phyloP scores from a whole-genome alignment of 1,140 invertebrate species.

The Sinonovacula constricta region DNA sequence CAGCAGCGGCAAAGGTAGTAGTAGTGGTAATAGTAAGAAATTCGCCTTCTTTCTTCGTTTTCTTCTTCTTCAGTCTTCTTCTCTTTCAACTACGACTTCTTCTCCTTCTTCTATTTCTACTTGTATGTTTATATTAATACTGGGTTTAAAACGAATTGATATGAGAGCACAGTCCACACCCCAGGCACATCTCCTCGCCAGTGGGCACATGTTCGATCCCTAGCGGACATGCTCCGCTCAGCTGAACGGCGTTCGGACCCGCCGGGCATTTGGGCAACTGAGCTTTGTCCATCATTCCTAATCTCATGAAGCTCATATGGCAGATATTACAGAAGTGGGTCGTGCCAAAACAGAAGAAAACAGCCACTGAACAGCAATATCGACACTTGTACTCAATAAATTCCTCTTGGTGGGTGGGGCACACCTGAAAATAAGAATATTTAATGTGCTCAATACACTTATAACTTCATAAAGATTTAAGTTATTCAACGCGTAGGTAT shows the following conservation, averaged over 20 bases:
- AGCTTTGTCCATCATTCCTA: not conserved
- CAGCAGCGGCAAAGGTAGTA: conserved; percentile 1
- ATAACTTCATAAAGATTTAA: not conserved
- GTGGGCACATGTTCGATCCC: conserved; percentile 44
- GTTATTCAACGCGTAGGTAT: not conserved
- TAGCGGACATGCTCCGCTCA: conserved; percentile 42
- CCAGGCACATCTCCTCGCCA: conserved; percentile 43
- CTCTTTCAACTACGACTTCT: too few species aligned
- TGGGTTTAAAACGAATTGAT: too few species aligned
- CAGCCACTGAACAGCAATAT: conserved; percentile 54
- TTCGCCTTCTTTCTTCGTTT: too few species aligned
- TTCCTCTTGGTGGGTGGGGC: conserved; percentile 49
- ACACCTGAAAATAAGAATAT: conserved; percentile 8
- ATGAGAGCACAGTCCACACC: conserved; percentile 49
- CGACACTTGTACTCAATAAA: conserved; percentile 57
- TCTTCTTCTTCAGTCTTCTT: too few species aligned
- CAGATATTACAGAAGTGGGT: conserved; percentile 57
- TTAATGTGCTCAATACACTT: not conserved
- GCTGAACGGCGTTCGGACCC: conserved; percentile 47
- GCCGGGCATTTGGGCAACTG: conserved; percentile 49
- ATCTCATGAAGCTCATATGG: conserved; percentile 14
- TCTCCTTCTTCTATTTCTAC: too few species aligned
- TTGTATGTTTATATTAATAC: too few species aligned
- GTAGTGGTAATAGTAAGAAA: too few species aligned
- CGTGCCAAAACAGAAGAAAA: conserved; percentile 52